Percentiles rank a stretch among this genome's conserved stretches.
phyloP scores from a whole-genome alignment of 2,113 vertebrate genomes.

The Psittacus erithacus region DNA sequence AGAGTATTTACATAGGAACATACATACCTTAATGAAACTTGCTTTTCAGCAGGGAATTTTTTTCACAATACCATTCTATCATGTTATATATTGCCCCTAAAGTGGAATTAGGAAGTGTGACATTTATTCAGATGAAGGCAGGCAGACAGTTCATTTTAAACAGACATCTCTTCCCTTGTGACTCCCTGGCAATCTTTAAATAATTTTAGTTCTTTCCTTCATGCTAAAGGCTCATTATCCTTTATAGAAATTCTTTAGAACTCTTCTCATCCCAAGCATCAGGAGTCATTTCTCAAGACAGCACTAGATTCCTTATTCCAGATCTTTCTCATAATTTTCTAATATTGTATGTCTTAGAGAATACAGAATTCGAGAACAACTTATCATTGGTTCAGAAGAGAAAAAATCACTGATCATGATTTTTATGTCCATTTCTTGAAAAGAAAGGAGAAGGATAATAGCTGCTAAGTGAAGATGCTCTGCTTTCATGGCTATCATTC shows the following conservation, averaged over 20 bases:
- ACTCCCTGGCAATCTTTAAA: conserved; percentile 49
- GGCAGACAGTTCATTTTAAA: conserved; percentile 32
- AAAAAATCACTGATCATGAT: neutral
- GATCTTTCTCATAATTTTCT: conserved; percentile 25
- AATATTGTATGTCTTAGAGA: conserved; percentile 15
- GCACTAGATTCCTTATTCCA: conserved; percentile 14
- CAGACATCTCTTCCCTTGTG: conserved; percentile 19
- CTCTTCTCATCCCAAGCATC: conserved; percentile 7
- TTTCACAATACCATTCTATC: neutral
- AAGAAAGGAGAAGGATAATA: neutral
- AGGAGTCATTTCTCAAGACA: conserved; percentile 35
- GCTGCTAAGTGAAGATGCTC: neutral
- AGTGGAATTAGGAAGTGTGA: conserved; percentile 44
- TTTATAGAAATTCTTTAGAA: conserved; percentile 55
- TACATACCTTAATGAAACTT: neutral
- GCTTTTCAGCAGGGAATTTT: neutral
- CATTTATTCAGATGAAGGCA: conserved; percentile 47
- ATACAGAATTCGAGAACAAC: neutral
- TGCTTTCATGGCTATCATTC: neutral
- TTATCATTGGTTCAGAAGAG: neutral
- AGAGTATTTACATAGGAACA: neutral
- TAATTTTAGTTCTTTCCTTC: conserved; percentile 55
- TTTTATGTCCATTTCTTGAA: neutral
- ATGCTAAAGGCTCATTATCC: conserved; percentile 53
- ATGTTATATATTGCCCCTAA: neutral